Conservation (phyloP, 2,888 invertebrate genomes). For the Phrixothrix hirtus region DNA sequence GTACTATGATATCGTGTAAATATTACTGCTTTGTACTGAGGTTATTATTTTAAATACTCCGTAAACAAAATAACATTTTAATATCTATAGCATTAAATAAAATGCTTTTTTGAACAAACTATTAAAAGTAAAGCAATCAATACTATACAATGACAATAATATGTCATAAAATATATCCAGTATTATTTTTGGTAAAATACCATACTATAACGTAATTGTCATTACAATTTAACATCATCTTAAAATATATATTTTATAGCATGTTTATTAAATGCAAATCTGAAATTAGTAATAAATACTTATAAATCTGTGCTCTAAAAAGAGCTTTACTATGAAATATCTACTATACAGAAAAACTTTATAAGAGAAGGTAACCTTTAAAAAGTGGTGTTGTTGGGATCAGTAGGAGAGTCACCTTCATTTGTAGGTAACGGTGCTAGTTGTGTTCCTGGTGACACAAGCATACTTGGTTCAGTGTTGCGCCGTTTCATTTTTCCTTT, state of each 20-base stretch:
- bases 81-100: constrained; percentile 12
- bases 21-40: too few species aligned
- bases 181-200: constrained; percentile 59
- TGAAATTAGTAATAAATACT: neutral
- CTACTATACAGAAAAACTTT: constrained; percentile 22
- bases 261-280: constrained; percentile 46
- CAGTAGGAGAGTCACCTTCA: constrained; percentile 57
- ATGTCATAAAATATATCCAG: constrained; percentile 27
- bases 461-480: constrained; percentile 86
- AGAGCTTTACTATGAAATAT: constrained; percentile 19
- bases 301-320: constrained; percentile 12
- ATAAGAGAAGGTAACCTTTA: constrained; percentile 38
- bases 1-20: too few species aligned
- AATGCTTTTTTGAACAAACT: constrained; percentile 13
- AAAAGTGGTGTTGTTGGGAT: constrained; percentile 55
- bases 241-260: constrained; percentile 46
- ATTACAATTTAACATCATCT: constrained; percentile 59
- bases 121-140: constrained; percentile 10
- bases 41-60: too few species aligned
- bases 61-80: too few species aligned
- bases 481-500: constrained; percentile 95
- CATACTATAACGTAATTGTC: constrained; percentile 63
- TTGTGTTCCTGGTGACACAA: constrained; percentile 59
- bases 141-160: constrained; percentile 19
- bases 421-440: constrained; percentile 56